Percentiles rank a stretch among this genome's conserved stretches.
phyloP scores from a whole-genome alignment of 2,888 invertebrate species.

The Syritta pipiens region DNA sequence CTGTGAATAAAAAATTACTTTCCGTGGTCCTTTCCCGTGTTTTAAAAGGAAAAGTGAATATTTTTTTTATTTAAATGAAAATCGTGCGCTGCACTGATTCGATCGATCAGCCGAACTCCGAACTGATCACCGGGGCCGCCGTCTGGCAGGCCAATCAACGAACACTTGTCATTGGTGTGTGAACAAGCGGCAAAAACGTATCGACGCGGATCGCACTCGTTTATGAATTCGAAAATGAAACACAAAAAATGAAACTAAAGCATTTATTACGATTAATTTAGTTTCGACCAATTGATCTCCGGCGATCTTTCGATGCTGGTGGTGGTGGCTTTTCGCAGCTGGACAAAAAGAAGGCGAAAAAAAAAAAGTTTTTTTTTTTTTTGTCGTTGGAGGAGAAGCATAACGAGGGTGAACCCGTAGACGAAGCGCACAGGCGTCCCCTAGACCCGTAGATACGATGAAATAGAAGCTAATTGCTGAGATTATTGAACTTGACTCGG shows the following conservation, averaged over 20 bases:
- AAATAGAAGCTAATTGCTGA: neutral
- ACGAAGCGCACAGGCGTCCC: neutral
- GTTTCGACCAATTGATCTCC: constrained; percentile 64
- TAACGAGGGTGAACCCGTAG: neutral
- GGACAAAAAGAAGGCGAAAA: too few relatives aligned
- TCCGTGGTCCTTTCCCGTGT: too few relatives aligned
- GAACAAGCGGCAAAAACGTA: too few relatives aligned
- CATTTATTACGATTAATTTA: constrained; percentile 67
- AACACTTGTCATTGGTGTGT: constrained; percentile 50
- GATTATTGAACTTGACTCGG: constrained; percentile 2
- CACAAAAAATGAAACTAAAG: constrained; percentile 17
- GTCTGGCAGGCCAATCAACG: constrained; percentile 27
- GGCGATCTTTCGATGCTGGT: constrained; percentile 53
- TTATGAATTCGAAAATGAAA: constrained; percentile 25
- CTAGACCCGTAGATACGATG: neutral
- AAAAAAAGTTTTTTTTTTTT: too few relatives aligned
- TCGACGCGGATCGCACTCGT: neutral
- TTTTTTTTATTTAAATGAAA: too few relatives aligned
- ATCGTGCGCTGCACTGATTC: too few relatives aligned
- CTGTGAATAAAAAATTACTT: too few relatives aligned
- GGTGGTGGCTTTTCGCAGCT: constrained; percentile 30
- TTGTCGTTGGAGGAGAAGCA: neutral
- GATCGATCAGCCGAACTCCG: constrained; percentile 5
- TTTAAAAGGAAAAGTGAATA: too few relatives aligned
- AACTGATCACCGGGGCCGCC: neutral